These are phyloP conservation scores for Chaetophractus vellerosus DNA, from an alignment of 2,797 vertebrate genomes.

Conservation along the genomic window DNA sequence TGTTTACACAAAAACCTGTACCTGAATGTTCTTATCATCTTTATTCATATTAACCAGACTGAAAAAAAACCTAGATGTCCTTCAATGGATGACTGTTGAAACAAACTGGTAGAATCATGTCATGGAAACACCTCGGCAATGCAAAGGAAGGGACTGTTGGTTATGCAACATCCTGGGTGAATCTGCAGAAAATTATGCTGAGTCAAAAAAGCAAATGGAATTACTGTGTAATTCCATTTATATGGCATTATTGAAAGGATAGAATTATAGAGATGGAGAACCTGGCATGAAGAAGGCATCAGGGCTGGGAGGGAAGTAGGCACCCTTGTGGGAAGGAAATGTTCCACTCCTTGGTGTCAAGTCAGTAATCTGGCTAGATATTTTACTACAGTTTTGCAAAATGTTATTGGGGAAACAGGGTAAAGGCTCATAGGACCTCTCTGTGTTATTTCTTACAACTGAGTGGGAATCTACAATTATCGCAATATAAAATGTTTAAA, in stretches of 20 bases:
- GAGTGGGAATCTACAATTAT: background rate
- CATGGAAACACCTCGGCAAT: background rate
- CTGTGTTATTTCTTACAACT: background rate
- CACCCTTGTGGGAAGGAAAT: background rate
- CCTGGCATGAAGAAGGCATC: background rate
- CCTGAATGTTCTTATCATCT: background rate
- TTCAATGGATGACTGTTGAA: background rate
- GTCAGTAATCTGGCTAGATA: background rate
- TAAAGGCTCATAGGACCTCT: background rate
- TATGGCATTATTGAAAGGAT: background rate
- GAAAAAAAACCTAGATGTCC: background rate
- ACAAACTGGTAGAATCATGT: background rate
- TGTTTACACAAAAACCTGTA: background rate
- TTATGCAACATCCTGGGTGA: too few relatives aligned
- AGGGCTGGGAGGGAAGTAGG: background rate
- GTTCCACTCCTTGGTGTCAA: background rate
- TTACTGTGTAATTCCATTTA: background rate
- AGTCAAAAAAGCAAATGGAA: background rate
- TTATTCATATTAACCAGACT: background rate
- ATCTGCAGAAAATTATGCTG: background rate
- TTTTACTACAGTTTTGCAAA: constrained; percentile 32
- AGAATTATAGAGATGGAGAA: background rate
- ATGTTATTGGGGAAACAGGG: background rate
- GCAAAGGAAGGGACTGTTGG: too few relatives aligned
- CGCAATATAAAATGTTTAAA: background rate